These are phyloP conservation scores for Chrysomallon squamiferum DNA, from an alignment of 1,140 invertebrate species.

Conservation along the genomic window DNA sequence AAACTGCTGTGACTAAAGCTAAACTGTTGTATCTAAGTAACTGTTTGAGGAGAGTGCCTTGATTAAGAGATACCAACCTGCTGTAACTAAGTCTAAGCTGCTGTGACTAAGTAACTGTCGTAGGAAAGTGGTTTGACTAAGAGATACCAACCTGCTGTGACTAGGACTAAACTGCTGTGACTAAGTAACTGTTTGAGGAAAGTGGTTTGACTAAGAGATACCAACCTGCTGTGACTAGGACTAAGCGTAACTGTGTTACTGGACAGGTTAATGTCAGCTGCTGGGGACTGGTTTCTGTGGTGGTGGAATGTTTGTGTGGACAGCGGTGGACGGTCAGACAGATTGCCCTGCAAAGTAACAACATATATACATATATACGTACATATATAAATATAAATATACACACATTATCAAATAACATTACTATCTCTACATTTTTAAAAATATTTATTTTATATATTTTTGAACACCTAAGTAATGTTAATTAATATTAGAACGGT, in stretches of 20 bases:
- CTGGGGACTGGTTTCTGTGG: background rate
- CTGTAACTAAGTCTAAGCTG: constrained; percentile 18
- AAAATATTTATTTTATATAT: too few relatives aligned
- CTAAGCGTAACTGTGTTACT: constrained; percentile 1
- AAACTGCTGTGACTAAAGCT: constrained; percentile 5
- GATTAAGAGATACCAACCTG: constrained; percentile 1
- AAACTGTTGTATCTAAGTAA: too few relatives aligned
- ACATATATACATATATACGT: too few relatives aligned
- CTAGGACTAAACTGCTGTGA: too few relatives aligned
- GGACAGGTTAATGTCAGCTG: background rate
- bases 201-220: background rate
- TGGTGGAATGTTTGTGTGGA: constrained; percentile 11
- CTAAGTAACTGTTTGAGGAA: background rate
- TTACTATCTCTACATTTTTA: too few relatives aligned
- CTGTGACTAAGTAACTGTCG: constrained; percentile 7
- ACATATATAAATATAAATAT: too few relatives aligned
- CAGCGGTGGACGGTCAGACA: background rate
- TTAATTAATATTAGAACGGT: too few relatives aligned
- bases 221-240: constrained; percentile 3
- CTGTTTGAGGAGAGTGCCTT: background rate
- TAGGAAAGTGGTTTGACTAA: background rate
- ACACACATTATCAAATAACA: too few relatives aligned
- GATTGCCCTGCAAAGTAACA: background rate
- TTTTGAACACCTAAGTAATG: too few relatives aligned
- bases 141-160: background rate